Evolutionary conservation across 92 coral and sea anemone genomes (phyloP).

Genomic region (Zoanthus sansibaricus): DNA sequence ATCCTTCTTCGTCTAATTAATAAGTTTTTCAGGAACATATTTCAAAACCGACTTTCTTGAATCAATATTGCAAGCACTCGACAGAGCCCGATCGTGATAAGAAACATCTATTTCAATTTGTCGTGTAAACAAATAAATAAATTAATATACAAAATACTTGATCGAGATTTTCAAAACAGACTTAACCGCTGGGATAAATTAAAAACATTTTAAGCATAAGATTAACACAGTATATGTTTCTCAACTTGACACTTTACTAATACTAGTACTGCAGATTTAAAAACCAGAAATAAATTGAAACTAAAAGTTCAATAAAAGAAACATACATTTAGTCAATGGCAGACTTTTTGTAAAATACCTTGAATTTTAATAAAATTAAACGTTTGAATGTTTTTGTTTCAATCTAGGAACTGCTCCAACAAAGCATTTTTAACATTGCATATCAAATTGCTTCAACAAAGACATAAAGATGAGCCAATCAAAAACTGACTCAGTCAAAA

Average conservation of each 20-base stretch:
- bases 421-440: too few relatives aligned
- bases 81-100: background rate
- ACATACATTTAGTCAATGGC: too few relatives aligned
- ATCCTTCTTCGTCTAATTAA: background rate
- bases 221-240: background rate
- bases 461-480: too few relatives aligned
- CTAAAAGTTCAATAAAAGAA: too few relatives aligned
- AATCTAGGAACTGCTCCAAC: too few relatives aligned
- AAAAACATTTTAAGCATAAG: background rate
- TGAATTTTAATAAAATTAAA: too few relatives aligned
- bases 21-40: background rate
- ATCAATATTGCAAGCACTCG: background rate
- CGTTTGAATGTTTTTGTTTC: too few relatives aligned
- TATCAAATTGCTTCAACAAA: too few relatives aligned
- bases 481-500: too few relatives aligned
- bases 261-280: too few relatives aligned
- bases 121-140: background rate
- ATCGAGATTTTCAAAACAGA: background rate
- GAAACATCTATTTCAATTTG: background rate
- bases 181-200: background rate
- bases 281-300: too few relatives aligned
- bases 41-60: background rate
- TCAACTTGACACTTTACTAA: background rate
- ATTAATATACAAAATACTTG: background rate
- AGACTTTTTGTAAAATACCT: too few relatives aligned